Base-by-base conservation (phyloP, 30 jellyfish, hydroid and myxozoan species). In the Turritopsis dohrnii region DNA sequence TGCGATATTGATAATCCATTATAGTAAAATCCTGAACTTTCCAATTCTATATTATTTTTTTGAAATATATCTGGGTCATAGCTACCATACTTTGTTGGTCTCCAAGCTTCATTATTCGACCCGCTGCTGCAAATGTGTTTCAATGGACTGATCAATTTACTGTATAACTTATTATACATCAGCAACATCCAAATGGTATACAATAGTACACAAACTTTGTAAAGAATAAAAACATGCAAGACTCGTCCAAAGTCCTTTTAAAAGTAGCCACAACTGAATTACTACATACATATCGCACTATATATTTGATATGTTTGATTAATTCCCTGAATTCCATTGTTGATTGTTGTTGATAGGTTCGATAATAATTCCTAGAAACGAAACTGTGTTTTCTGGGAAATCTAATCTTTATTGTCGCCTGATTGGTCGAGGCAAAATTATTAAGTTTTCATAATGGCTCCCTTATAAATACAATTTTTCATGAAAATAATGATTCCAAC, bases 41-140 rank as follows among this genome's bases (percentile, higher is more conserved):
- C 77, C 28, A 69, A 21, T 19, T 69, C 77, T 16, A 27, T 69
- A 69, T 19, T 69, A 19, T 69, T 69, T 69, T 69, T 23, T 7
- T 69, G 77, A 1, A 69, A 69, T n/a, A 69, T 17, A 73, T 75
- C 66, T 76, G 28, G 72, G 54, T 17, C 86, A 79, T 17, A 84
- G 52, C 52, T 84, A 65, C 74, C 86, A 74, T 52, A 83, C 74
- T 27, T 72, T 75, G 81, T 53, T 65, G 53, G 86, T 13, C 29
- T 80, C 60, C 60, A 41, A 13, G 5, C 60, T 41, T 41, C 60
- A 41, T 41, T 41, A 3, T 5, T 41, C 13, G 60, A 3, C 60
- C 60, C 60, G 13, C 60, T 5, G 13, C 60, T 5, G 13, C 60
- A 41, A 41, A 41, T 41, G 60, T 41, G 60, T 41, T 41, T 41